phyloP scores from a whole-genome alignment of 92 coral and sea anemone species.

The Porites divaricata region DNA sequence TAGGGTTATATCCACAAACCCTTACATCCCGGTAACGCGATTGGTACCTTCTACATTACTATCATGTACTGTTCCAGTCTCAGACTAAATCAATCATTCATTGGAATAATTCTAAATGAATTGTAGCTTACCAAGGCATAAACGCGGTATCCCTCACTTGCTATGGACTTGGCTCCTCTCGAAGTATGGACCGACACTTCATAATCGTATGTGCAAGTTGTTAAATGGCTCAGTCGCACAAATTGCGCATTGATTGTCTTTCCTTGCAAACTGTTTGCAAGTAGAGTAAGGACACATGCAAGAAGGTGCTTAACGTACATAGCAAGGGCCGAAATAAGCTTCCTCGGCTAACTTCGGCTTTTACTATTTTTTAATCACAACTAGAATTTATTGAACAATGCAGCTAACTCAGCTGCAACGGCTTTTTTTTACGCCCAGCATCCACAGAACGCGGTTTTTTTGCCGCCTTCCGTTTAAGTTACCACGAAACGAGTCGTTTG shows the following conservation, averaged over 20 bases:
- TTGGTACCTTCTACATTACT: too few species aligned
- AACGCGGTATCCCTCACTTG: conserved; percentile 68
- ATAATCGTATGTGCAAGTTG: conserved; percentile 69
- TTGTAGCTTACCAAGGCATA: conserved; percentile 69
- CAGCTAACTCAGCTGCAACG: too few species aligned
- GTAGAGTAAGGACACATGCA: background rate
- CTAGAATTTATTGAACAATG: too few species aligned
- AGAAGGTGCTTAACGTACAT: background rate
- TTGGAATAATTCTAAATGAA: background rate
- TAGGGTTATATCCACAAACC: too few species aligned
- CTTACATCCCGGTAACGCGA: too few species aligned
- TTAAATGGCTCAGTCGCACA: background rate
- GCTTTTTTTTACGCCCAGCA: too few species aligned
- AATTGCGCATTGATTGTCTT: background rate
- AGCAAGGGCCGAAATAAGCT: background rate
- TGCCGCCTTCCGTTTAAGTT: too few species aligned
- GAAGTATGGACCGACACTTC: conserved; percentile 87
- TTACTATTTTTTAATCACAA: background rate
- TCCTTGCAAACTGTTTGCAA: background rate
- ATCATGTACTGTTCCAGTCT: too few species aligned
- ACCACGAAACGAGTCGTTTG: too few species aligned
- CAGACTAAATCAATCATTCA: too few species aligned
- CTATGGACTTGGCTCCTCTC: conserved; percentile 84
- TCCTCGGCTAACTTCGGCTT: background rate
- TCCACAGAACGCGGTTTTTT: too few species aligned